Base-by-base conservation (phyloP, 2,888 invertebrate species). In the Andrena haemorrhoa region DNA sequence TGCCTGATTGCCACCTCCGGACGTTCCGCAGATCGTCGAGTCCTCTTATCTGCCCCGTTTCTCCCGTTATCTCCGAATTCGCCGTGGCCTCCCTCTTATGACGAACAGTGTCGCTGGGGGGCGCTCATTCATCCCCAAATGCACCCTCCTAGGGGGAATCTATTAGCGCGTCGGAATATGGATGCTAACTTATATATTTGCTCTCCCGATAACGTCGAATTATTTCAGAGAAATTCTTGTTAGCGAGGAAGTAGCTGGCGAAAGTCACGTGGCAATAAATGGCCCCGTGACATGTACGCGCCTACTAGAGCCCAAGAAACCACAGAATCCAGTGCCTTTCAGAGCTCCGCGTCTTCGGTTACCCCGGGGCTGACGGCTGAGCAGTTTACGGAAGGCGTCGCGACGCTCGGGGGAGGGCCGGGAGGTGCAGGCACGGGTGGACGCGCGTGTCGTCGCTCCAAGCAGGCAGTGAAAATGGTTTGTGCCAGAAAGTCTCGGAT, bases 61-160 rank as follows among this genome's bases (percentile, higher is more conserved):
- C 85, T 86, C 88, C 86, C 82, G 86, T 85, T 89, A 86, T 91
- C 88, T 87, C 68, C 20, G 29, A 47, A 58, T 76, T 72, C 47
- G 31, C 63, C 56, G 35, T 56, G 60, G 29, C 65, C 16, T 20
- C 49, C 12, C 58, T 35, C 58, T 79, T 90, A 92, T 93, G 93
- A 93, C 89, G 89, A 90, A 93, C 91, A 88, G 90, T 91, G 92
- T 92, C 91, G 90, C 90, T 91, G 82, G 86, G 86, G 89, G 84
- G 12, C 41, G 82, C 84, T 86, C 89, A 92, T 92, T 92, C 89
- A 92, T 92, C 80, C 83, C 84, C 82, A 93, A 93, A 93, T 93
- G 92, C 75, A 63, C 68, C 74, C 86, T 89, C 90, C 87, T 82
- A 79, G 79, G 90, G 88, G 88, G 89, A 91, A 90, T 92, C 90